Evolutionary conservation across 2,797 vertebrate genomes (phyloP).

Genomic region (Catharus ustulatus): DNA sequence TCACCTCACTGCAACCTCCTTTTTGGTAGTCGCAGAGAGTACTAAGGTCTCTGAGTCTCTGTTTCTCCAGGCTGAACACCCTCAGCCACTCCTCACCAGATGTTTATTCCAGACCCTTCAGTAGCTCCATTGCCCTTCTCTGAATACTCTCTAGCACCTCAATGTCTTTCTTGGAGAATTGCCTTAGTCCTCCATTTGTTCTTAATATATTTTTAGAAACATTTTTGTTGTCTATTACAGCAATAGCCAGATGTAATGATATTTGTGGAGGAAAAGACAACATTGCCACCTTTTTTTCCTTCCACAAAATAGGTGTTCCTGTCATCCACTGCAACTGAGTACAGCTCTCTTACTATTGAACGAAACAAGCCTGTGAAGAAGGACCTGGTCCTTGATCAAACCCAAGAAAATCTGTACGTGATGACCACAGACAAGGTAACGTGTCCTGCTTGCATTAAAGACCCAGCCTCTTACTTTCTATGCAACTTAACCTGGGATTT

Average conservation of each 20-base stretch:
- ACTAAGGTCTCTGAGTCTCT: not conserved
- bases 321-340: constrained; percentile 72
- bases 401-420: constrained; percentile 85
- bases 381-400: constrained; percentile 88
- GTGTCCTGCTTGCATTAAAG: not conserved
- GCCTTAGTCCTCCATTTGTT: not conserved
- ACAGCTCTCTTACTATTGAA: constrained; percentile 77
- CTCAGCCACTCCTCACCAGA: not conserved
- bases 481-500: not conserved
- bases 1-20: not conserved
- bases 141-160: not conserved
- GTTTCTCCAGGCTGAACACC: not conserved
- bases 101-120: not conserved
- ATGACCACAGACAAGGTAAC: constrained; percentile 92
- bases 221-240: not conserved
- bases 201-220: not conserved
- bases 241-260: not conserved
- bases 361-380: constrained; percentile 85
- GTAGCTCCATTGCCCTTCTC: not conserved
- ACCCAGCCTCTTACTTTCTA: not conserved
- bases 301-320: constrained; percentile 83
- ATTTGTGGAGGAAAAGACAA: not conserved
- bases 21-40: not conserved
- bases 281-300: not conserved
- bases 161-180: not conserved